phyloP scores from a whole-genome alignment of 2,797 vertebrate genomes.

The Loris lydekkerianus region DNA sequence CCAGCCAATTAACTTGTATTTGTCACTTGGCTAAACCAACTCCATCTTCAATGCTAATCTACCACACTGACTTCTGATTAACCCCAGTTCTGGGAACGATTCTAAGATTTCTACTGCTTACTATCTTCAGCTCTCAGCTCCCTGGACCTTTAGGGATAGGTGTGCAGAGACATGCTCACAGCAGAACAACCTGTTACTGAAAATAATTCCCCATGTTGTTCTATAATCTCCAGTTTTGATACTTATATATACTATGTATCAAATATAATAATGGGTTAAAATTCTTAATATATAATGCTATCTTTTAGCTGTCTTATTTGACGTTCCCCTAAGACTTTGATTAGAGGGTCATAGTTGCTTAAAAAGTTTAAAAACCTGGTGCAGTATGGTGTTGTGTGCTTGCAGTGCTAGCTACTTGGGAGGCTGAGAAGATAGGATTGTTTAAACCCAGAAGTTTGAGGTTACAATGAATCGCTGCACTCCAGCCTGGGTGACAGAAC shows the following conservation, averaged over 20 bases:
- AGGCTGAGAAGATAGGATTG: neutral
- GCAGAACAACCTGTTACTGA: neutral
- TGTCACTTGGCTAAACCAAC: neutral
- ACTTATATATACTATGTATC: neutral
- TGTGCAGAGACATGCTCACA: too few species aligned
- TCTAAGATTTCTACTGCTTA: too few species aligned
- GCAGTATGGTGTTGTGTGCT: neutral
- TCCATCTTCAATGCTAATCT: too few species aligned
- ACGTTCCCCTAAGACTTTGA: conserved; percentile 10
- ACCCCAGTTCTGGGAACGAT: too few species aligned
- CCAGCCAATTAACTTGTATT: conserved; percentile 11
- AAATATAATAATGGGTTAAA: neutral
- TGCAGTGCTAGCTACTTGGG: neutral
- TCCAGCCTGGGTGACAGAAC: neutral
- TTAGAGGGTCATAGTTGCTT: neutral
- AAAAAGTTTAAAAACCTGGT: neutral
- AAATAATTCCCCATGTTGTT: neutral
- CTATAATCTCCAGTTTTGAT: conserved; percentile 1
- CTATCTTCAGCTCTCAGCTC: too few species aligned
- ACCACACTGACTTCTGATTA: too few species aligned
- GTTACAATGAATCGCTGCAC: neutral
- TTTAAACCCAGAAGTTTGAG: neutral
- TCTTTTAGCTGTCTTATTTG: conserved; percentile 27
- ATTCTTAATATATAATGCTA: conserved; percentile 19
- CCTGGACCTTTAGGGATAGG: too few species aligned